Evolutionary conservation across 2,113 vertebrate genomes (phyloP), one percentile per base, ranked within the genome.

Genomic region (Grammomys surdaster): DNA sequence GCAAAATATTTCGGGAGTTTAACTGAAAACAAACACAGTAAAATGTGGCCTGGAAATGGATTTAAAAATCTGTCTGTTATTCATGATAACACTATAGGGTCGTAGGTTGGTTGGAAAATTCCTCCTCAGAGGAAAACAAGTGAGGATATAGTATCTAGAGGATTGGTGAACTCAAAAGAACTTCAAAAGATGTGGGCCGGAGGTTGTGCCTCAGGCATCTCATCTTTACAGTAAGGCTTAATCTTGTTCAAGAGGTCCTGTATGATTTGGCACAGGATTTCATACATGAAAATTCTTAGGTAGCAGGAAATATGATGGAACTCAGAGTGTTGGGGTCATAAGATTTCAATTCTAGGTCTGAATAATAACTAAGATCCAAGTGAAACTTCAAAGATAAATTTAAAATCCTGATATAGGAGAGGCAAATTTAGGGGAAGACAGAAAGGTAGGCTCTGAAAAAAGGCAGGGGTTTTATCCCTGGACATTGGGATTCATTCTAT

Each of bases 381-480:
- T 2, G 81, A 85, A 92, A 84, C 20, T 8, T 90, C 16, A 75
- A 93, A 58, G 26, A 11, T 80, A 51, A 89, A 11, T 65, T 12
- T n/a, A 88, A 20, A 92, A 82, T 72, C 20, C 10, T 26, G 43
- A 91, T 2, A 70, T 0, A 56, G 1, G 12, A 36, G 36, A 40
- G 54, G 24, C 56, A n/a, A 7, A 51, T 65, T 69, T 48, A 40
- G 20, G 85, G 6, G 14, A 19, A 0, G 4, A 2, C 43, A 8
- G 1, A 5, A 31, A 70, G 13, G 2, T 54, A 11, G 0, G 0
- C 1, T 87, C 46, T 78, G 60, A 72, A 48, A 77, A 46, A 0
- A 4, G 26, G 6, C 54, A 60, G 4, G 20, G 3, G 8, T n/a
- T 75, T 93, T 5, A 43, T 1, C 22, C 9, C 11, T 24, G 7